Percentiles rank a stretch among this genome's conserved stretches.
Conservation (phyloP, 1,140 invertebrate genomes). For the Atta texana region DNA sequence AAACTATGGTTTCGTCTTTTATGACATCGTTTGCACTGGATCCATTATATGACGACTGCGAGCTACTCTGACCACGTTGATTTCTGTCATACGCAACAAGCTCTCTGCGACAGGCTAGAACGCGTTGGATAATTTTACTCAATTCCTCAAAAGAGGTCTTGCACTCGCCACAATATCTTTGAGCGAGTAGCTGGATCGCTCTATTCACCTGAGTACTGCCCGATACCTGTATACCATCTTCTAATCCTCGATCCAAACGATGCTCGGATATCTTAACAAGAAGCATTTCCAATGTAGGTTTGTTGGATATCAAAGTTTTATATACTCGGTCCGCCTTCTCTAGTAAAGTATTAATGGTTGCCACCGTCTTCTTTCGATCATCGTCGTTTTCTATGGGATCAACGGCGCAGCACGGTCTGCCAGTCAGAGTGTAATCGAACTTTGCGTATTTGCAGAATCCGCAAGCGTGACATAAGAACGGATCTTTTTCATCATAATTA, state of each 20-base stretch:
- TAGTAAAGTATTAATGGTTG: conserved; percentile 94
- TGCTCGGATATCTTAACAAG: conserved; percentile 93
- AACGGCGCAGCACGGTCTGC: conserved; percentile 96
- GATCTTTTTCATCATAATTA: conserved; percentile 99
- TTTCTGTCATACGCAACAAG: conserved; percentile 96
- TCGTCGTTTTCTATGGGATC: conserved; percentile 99
- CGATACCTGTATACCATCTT: conserved; percentile 87
- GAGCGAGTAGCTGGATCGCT: conserved; percentile 94
- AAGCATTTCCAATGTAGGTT: conserved; percentile 95
- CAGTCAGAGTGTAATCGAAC: conserved; percentile 97
- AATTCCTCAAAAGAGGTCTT: conserved; percentile 98
- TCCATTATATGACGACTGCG: conserved; percentile 41
- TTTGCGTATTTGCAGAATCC: conserved; percentile 99
- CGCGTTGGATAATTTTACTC: conserved; percentile 97
- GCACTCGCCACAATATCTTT: conserved; percentile 98
- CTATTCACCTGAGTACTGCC: conserved; percentile 91
- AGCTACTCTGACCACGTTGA: conserved; percentile 87
- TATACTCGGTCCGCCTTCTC: conserved; percentile 98
- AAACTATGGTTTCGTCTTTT: conserved; percentile 64
- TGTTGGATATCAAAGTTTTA: conserved; percentile 94
- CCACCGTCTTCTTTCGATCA: conserved; percentile 97
- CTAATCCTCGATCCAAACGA: conserved; percentile 88
- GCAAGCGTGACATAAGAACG: conserved; percentile 99
- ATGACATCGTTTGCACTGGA: conserved; percentile 57
- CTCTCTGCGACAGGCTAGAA: conserved; percentile 95